These are phyloP conservation scores for Drosophila miranda DNA, from an alignment of 1,140 invertebrate species.

Conservation along the genomic window DNA sequence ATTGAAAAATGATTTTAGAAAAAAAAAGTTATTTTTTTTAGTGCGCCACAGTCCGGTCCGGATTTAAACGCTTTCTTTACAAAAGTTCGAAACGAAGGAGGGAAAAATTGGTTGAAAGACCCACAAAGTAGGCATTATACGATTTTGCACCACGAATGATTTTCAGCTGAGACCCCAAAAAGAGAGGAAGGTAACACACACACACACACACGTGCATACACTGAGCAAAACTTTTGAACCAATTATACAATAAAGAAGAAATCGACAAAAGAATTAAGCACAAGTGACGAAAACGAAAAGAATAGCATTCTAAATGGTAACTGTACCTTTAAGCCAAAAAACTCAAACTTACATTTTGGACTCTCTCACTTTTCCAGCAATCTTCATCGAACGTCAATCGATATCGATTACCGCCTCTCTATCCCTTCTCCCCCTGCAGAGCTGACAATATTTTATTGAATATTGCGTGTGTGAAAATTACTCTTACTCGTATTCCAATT, in stretches of 20 bases:
- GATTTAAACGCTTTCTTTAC: neutral
- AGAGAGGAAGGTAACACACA: constrained; percentile 14
- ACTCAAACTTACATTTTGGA: constrained; percentile 17
- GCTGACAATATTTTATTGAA: constrained; percentile 74
- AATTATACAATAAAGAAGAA: constrained; percentile 66
- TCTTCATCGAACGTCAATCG: constrained; percentile 25
- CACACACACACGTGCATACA: constrained; percentile 26
- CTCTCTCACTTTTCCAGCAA: constrained; percentile 21
- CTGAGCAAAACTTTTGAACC: constrained; percentile 48
- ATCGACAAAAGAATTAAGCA: constrained; percentile 27
- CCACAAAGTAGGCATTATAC: neutral
- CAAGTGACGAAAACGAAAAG: constrained; percentile 29
- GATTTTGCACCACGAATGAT: neutral
- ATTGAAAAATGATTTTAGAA: too few species aligned
- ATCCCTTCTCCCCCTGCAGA: neutral
- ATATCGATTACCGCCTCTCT: constrained; percentile 22
- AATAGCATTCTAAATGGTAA: constrained; percentile 63
- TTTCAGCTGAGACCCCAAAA: neutral
- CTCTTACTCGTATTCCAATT: constrained; percentile 21
- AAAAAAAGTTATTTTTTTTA: too few species aligned
- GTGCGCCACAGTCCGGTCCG: neutral
- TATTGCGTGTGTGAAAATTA: constrained; percentile 54
- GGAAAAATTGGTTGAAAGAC: neutral
- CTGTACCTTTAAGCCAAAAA: constrained; percentile 45
- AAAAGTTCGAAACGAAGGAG: neutral